Evolutionary conservation across 1,140 invertebrate genomes (phyloP).

Genomic region (Subanguina moxae): DNA sequence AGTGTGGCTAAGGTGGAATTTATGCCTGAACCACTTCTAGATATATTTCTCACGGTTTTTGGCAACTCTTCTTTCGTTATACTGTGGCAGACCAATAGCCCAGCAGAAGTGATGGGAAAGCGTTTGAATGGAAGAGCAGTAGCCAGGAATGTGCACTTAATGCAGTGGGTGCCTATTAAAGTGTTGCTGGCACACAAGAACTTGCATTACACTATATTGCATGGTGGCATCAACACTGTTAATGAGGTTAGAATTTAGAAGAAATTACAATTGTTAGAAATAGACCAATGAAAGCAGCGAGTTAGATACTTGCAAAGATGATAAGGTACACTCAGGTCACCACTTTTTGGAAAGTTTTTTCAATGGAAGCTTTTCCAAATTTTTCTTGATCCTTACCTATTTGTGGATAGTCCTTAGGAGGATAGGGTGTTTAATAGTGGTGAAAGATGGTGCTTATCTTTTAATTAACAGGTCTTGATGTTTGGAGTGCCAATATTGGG

Average conservation of each 20-base stretch:
- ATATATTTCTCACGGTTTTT: conserved; percentile 43
- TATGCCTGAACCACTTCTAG: conserved; percentile 43
- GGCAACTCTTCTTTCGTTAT: conserved; percentile 23
- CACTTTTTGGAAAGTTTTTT: too few relatives aligned
- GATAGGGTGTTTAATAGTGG: too few relatives aligned
- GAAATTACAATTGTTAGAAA: too few relatives aligned
- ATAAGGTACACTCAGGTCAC: too few relatives aligned
- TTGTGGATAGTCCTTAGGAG: too few relatives aligned
- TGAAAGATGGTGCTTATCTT: too few relatives aligned
- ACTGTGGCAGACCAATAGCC: conserved; percentile 54
- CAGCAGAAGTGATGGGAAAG: conserved; percentile 5
- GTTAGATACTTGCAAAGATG: too few relatives aligned
- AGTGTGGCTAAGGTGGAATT: conserved; percentile 51
- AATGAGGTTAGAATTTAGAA: conserved; percentile 31
- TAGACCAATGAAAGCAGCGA: too few relatives aligned
- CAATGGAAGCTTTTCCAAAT: too few relatives aligned
- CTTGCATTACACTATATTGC: conserved; percentile 45
- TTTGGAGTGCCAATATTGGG: conserved; percentile 55
- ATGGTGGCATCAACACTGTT: conserved; percentile 54
- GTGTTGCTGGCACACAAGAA: conserved; percentile 50
- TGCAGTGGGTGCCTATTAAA: conserved; percentile 53
- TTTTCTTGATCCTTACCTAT: too few relatives aligned
- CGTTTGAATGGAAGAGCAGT: conserved; percentile 12
- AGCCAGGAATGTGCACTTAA: conserved; percentile 24
- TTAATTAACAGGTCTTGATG: conserved; percentile 24